These are phyloP conservation scores for Poicephalus gulielmi DNA, from an alignment of 2,113 vertebrate species.

Conservation along the genomic window DNA sequence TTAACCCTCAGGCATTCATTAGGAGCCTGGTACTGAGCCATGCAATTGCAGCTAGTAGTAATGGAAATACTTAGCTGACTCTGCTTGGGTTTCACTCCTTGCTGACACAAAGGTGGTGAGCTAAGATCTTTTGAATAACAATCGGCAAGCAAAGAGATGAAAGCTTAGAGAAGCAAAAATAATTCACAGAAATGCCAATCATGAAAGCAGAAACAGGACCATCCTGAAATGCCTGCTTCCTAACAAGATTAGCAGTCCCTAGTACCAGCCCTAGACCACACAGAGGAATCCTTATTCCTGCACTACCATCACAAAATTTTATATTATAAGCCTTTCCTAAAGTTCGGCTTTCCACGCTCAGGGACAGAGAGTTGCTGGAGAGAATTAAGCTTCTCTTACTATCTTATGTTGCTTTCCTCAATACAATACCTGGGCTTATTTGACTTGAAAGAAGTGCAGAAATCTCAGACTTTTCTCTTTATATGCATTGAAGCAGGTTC, in stretches of 20 bases:
- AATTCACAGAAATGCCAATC: neutral
- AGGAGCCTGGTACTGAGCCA: neutral
- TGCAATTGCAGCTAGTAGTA: neutral
- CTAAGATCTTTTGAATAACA: neutral
- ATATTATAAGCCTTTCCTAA: neutral
- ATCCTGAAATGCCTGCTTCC: neutral
- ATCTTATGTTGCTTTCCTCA: neutral
- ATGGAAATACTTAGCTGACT: conserved; percentile 39
- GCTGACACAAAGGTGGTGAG: neutral
- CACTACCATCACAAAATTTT: neutral
- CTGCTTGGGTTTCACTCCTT: conserved; percentile 33
- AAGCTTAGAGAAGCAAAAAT: neutral
- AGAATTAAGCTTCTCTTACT: neutral
- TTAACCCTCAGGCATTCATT: conserved; percentile 10
- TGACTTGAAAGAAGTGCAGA: neutral
- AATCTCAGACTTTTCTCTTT: neutral
- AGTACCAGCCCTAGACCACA: neutral
- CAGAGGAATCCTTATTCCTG: neutral
- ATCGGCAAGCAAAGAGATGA: neutral
- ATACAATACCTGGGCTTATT: neutral
- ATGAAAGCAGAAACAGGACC: neutral
- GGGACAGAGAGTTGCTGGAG: neutral
- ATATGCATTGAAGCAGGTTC: neutral
- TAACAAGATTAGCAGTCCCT: neutral
- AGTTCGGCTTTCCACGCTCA: neutral